A percentile compares a stretch with the other conserved stretches of the same genome.
phyloP scores from a whole-genome alignment of 2,888 invertebrate genomes.

The Drosophila longiperda region DNA sequence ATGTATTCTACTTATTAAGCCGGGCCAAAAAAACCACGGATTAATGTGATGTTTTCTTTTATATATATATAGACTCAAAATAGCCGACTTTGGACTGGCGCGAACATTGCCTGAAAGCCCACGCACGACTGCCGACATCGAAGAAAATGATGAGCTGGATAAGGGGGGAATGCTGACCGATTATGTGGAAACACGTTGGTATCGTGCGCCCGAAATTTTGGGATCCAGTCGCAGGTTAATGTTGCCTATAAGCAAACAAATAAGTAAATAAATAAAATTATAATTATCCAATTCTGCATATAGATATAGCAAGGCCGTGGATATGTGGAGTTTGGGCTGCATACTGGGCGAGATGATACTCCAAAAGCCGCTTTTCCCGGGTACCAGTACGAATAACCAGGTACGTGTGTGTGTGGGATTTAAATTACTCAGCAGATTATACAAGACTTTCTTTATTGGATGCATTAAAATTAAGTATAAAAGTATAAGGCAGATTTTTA shows the following conservation, averaged over 20 bases:
- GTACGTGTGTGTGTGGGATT: slow-evolving; percentile 80
- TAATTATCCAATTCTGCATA: background rate
- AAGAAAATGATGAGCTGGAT: slow-evolving; percentile 62
- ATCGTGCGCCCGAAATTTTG: slow-evolving; percentile 98
- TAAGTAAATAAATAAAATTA: background rate
- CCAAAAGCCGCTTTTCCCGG: slow-evolving; percentile 97
- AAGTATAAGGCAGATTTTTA: no score
- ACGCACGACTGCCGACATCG: slow-evolving; percentile 77
- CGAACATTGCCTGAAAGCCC: slow-evolving; percentile 92
- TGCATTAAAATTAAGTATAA: no score
- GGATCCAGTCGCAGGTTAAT: slow-evolving; percentile 94
- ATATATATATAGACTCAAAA: slow-evolving; percentile 89
- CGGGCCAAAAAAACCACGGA: no score
- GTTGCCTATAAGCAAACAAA: background rate
- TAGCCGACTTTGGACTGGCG: slow-evolving; percentile 98
- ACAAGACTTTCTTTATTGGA: no score
- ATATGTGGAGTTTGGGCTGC: slow-evolving; percentile 99
- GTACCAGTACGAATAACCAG: slow-evolving; percentile 98
- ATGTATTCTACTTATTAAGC: background rate
- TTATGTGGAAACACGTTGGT: slow-evolving; percentile 99
- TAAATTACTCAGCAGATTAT: no score
- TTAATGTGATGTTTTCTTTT: background rate
- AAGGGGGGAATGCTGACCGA: slow-evolving; percentile 94
- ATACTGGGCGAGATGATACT: slow-evolving; percentile 98
- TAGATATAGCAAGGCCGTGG: slow-evolving; percentile 98